Base-by-base conservation (phyloP, 2,797 vertebrate genomes). In the Limosa lapponica region DNA sequence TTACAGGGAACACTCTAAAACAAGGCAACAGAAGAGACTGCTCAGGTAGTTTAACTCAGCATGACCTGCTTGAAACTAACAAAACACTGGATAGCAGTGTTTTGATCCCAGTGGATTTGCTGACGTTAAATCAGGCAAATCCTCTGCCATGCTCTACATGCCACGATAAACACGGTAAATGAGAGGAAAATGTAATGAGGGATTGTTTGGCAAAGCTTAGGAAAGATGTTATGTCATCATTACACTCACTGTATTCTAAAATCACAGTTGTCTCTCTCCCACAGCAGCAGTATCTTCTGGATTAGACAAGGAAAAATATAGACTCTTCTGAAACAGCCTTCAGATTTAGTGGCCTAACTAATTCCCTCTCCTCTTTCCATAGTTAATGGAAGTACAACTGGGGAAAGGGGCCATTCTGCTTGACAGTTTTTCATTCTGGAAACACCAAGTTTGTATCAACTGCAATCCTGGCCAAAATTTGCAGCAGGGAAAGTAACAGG, bases 141-240 rank as follows among this genome's bases (percentile, higher is more conserved):
- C 70, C 55, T 89, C 77, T 82, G 34, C 34, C 58, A 52, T 73
- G 62, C 23, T 94, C n/a, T 83, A 43, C 41, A 80, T 83, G 72
- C 57, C 69, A 86, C 0, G 0, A 93, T 91, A 93, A 95, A 91
- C 69, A 78, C 2, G 1, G 67, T 36, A 95, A 96, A 95, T 89
- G 65, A 81, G 87, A 94, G 37, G 37, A 81, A 93, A 93, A 88
- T 62, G 37, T 72, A 82, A 77, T 80, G 69, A 97, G 41, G 58
- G n/a, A 77, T 70, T 84, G 59, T 94, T 89, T 90, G 90, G 55
- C 80, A 72, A 81, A 90, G 75, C 28, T 79, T 87, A 69, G 77
- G 13, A 58, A 48, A 55, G 82, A 57, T 73, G 20, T 82, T 91
- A 83, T 34, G 61, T 81, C 89, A 91, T 75, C 51, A 82, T 84